These are phyloP conservation scores for Passerina amoena DNA, from an alignment of 2,113 vertebrate species.

Conservation along the genomic window DNA sequence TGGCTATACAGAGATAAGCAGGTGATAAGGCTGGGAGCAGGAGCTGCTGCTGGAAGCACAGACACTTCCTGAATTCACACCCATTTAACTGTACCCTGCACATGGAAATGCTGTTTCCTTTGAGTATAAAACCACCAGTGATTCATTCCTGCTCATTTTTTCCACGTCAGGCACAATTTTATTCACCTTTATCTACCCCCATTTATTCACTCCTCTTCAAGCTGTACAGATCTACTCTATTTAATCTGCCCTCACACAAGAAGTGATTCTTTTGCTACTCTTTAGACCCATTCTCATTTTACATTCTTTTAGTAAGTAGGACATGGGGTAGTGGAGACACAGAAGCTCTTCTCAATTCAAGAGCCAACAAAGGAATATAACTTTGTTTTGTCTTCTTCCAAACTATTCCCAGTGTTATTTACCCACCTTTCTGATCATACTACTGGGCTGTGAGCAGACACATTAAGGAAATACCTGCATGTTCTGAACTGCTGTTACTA, in stretches of 20 bases:
- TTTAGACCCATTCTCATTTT: background rate
- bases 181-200: background rate
- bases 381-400: background rate
- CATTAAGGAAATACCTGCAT: background rate
- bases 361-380: background rate
- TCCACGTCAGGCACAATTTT: rapidly evolving
- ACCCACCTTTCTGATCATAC: background rate
- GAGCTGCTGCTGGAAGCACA: background rate
- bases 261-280: background rate
- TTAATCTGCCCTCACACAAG: background rate
- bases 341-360: background rate
- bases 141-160: background rate
- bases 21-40: background rate
- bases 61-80: background rate
- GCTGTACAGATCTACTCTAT: background rate
- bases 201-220: background rate
- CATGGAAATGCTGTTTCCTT: background rate
- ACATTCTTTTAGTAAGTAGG: background rate
- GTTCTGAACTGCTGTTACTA: background rate
- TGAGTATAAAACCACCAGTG: background rate
- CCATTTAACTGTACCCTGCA: background rate
- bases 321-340: background rate
- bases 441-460: background rate
- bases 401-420: background rate
- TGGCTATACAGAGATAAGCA: background rate